Evolutionary conservation across 2,797 vertebrate genomes (phyloP).

Genomic region (Rhinella marina): DNA sequence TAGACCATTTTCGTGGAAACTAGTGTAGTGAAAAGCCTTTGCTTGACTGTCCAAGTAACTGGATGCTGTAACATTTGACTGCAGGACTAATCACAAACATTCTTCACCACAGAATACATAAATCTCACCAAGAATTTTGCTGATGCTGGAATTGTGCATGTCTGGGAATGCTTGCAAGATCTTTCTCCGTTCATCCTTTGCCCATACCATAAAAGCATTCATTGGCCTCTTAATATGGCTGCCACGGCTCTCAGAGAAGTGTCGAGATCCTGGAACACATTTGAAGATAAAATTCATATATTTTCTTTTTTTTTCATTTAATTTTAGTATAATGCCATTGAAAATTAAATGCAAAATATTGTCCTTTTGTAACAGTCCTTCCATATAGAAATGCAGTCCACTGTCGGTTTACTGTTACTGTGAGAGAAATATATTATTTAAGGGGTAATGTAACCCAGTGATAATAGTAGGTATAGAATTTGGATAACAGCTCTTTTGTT

Average conservation of each 20-base stretch:
- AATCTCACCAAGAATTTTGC: constrained; percentile 94
- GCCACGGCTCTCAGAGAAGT: constrained; percentile 85
- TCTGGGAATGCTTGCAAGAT: constrained; percentile 96
- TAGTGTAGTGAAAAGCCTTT: not conserved
- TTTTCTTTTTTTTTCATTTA: no score
- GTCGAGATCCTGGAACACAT: constrained; percentile 72
- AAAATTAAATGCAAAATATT: no score
- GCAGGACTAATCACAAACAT: no score
- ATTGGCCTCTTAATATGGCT: constrained; percentile 97
- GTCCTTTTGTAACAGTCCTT: no score
- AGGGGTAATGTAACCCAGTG: no score
- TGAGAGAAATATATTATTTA: no score
- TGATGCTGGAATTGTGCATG: constrained; percentile 99
- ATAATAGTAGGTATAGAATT: no score
- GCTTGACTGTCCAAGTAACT: not conserved
- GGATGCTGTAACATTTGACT: not conserved
- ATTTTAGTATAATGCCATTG: no score
- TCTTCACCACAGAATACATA: not conserved
- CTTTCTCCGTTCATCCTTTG: constrained; percentile 93
- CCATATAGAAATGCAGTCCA: no score
- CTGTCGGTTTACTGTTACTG: no score
- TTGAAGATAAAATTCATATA: not conserved
- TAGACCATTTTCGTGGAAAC: not conserved
- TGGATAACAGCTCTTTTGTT: no score
- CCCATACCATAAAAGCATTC: constrained; percentile 99